Evolutionary conservation across 1,140 invertebrate genomes (phyloP), one percentile per base, ranked within the genome.

Genomic region (Patella vulgata): DNA sequence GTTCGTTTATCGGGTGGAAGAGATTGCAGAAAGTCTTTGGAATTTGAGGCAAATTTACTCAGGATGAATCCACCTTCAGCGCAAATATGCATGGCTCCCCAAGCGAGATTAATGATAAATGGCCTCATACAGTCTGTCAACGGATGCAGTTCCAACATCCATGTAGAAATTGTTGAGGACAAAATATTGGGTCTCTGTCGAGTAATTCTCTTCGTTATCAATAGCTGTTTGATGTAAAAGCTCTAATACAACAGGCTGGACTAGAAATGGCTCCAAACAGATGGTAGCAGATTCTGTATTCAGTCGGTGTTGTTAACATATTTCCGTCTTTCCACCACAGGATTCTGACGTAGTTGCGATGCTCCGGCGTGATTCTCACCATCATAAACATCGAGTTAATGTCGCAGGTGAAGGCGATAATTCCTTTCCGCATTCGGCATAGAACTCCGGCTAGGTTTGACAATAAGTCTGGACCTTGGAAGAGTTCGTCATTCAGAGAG

Each of bases 381-480:
- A 72, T 70, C 27, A 74, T 58, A 27, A 75, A 79, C 77, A 80
- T 80, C 0, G 25, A 17, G 36, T 70, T 60, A 5, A 80, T 70
- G 55, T 80, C 74, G 1, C 63, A 70, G 5, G 51, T 58, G 11
- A 82, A 39, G 3, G 73, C 74, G 6, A 78, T 58, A 5, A 12
- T 44, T 11, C 59, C 48, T 21, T 67, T 11, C 1, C 78, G 59
- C 48, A 81, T 78, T 30, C 74, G 54, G 31, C 70, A 70, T 2
- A 80, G 66, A 19, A 79, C 72, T 5, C 67, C 76, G 0, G 63
- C n/a, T 5, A 79, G 56, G 5, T n/a, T 36, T 12, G 68, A 74
- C 1, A 67, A 62, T 8, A 73, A 47, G 48, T 76, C 75, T 0
- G 77, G 75, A 0, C 79, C 74, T n/a, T n/a, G n/a, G n/a, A n/a